These are phyloP conservation scores for Polyergus mexicanus DNA, from an alignment of 1,140 invertebrate genomes.

Conservation along the genomic window DNA sequence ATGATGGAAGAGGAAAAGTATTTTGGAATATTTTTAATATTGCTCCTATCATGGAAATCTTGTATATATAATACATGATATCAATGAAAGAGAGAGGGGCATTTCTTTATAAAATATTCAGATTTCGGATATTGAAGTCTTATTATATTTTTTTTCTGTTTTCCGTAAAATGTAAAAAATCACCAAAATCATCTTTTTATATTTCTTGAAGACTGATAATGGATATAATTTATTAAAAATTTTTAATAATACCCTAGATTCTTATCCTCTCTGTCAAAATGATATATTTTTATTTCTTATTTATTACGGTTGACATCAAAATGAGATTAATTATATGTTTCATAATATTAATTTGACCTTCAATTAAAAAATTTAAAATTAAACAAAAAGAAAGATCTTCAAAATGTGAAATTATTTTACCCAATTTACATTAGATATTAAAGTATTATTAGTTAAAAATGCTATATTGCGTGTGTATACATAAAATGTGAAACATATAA, in stretches of 20 bases:
- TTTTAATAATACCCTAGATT: neutral
- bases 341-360: neutral
- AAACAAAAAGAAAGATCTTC: neutral
- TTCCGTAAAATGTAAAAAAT: neutral
- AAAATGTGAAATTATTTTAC: neutral
- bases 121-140: neutral
- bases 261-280: neutral
- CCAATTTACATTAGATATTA: neutral
- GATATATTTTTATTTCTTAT: neutral
- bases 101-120: neutral
- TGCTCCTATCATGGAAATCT: neutral
- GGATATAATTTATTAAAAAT: neutral
- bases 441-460: neutral
- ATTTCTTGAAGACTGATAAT: neutral
- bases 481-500: no score
- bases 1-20: slow-evolving; percentile 14
- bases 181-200: neutral
- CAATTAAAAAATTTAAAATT: neutral
- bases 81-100: neutral
- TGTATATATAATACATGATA: neutral
- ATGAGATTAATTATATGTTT: neutral
- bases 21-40: slow-evolving; percentile 21
- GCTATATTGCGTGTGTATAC: neutral
- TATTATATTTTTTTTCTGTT: neutral
- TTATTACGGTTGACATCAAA: neutral